A percentile compares a stretch with the other conserved stretches of the same genome.
phyloP scores from a whole-genome alignment of 2,113 vertebrate genomes.

The Campylomormyrus numenius region DNA sequence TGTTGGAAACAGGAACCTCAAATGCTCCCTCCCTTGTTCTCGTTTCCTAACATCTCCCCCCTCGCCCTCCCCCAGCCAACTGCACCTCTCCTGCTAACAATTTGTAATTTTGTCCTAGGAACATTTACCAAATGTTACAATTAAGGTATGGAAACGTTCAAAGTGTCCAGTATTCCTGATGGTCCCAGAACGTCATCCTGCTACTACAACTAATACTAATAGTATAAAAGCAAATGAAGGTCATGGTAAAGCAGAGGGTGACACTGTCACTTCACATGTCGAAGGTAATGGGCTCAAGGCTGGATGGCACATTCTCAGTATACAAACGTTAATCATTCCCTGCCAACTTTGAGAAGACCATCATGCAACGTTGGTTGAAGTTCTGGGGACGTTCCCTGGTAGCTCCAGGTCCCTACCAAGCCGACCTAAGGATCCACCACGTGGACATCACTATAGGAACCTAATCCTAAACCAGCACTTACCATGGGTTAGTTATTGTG shows the following conservation, averaged over 20 bases:
- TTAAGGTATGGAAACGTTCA: background rate
- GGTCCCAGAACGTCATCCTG: background rate
- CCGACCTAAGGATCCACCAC: background rate
- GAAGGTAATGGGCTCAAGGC: background rate
- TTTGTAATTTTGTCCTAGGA: background rate
- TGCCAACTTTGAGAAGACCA: background rate
- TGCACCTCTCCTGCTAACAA: background rate
- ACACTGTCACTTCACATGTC: background rate
- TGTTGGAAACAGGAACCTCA: background rate
- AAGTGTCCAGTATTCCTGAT: background rate
- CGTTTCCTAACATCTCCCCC: background rate
- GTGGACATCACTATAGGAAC: background rate
- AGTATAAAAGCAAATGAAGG: background rate
- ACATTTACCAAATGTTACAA: background rate
- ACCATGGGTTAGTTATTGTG: background rate
- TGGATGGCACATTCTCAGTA: background rate
- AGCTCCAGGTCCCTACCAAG: background rate
- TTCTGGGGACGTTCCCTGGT: background rate
- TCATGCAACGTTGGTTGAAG: background rate
- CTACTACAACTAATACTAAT: background rate
- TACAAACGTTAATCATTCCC: background rate
- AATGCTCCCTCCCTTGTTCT: background rate
- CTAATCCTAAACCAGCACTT: background rate
- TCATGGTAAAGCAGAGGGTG: background rate
- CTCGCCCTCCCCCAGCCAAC: background rate